These are phyloP conservation scores for Marronus borbonicus DNA, from an alignment of 2,888 invertebrate genomes.

Conservation along the genomic window DNA sequence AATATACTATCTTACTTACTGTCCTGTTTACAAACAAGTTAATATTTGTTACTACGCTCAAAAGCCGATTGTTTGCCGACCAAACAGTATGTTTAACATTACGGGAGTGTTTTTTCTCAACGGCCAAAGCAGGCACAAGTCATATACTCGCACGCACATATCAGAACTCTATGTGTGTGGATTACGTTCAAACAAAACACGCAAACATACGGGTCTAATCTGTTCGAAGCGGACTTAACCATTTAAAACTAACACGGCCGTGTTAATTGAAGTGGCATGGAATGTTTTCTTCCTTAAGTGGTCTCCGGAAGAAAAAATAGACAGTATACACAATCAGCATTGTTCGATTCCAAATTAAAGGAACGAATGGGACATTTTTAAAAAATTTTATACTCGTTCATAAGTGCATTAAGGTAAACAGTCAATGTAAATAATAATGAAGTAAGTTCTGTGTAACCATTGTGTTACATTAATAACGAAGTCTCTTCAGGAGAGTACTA, in stretches of 20 bases:
- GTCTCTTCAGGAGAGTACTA: not conserved
- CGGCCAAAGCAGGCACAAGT: constrained; percentile 9
- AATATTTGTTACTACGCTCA: constrained; percentile 27
- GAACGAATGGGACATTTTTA: constrained; percentile 7
- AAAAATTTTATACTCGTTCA: constrained; percentile 10
- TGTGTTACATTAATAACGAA: not conserved
- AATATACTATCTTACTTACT: constrained; percentile 37
- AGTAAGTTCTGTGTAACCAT: constrained; percentile 1
- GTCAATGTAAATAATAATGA: constrained; percentile 10
- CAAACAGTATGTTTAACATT: constrained; percentile 27
- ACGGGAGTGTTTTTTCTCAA: constrained; percentile 26
- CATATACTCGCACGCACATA: not conserved
- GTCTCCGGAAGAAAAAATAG: constrained; percentile 19
- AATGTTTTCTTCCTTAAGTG: constrained; percentile 44
- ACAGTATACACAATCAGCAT: constrained; percentile 27
- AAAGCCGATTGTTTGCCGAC: constrained; percentile 36
- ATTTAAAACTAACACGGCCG: constrained; percentile 41
- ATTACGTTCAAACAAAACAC: constrained; percentile 36
- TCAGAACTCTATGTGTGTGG: not conserved
- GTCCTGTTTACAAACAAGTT: constrained; percentile 29
- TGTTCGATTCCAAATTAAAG: constrained; percentile 5
- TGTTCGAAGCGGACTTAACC: constrained; percentile 35
- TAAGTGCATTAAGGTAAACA: constrained; percentile 1
- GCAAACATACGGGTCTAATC: constrained; percentile 41
- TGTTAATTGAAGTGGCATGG: constrained; percentile 43